Evolutionary conservation across 2,797 vertebrate species (phyloP).

Genomic region (Phataginus tricuspis): DNA sequence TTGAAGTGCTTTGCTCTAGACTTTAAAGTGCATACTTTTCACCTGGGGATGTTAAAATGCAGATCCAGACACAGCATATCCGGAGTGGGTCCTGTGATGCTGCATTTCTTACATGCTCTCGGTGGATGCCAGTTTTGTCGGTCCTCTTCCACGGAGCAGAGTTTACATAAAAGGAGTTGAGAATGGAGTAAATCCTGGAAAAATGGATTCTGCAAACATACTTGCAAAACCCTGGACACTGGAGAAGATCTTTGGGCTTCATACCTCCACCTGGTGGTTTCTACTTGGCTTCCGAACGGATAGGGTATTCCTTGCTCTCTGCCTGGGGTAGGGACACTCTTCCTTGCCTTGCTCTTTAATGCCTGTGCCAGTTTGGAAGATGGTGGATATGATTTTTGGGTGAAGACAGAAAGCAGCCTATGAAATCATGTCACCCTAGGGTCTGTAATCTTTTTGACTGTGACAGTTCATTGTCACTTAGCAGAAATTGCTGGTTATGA

Average conservation of each 20-base stretch:
- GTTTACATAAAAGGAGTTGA: not conserved
- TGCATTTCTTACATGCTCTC: not conserved
- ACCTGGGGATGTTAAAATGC: not conserved
- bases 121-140: not conserved
- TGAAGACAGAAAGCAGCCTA: not conserved
- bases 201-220: not conserved
- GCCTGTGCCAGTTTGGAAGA: not conserved
- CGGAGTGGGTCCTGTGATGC: not conserved
- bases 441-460: constrained; percentile 52
- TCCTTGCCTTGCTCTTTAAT: not conserved
- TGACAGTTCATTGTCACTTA: constrained; percentile 75
- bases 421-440: constrained; percentile 21
- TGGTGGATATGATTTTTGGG: not conserved
- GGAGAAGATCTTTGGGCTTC: not conserved
- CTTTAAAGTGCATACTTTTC: not conserved
- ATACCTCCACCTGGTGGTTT: not conserved
- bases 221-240: not conserved
- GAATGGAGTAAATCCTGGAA: not conserved
- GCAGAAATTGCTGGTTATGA: constrained; percentile 76
- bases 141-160: not conserved
- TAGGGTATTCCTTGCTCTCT: not conserved
- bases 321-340: not conserved
- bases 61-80: not conserved
- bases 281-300: not conserved
- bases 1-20: not conserved